Conservation (phyloP, 2,888 invertebrate genomes). For the Tupiocoris notatus region DNA sequence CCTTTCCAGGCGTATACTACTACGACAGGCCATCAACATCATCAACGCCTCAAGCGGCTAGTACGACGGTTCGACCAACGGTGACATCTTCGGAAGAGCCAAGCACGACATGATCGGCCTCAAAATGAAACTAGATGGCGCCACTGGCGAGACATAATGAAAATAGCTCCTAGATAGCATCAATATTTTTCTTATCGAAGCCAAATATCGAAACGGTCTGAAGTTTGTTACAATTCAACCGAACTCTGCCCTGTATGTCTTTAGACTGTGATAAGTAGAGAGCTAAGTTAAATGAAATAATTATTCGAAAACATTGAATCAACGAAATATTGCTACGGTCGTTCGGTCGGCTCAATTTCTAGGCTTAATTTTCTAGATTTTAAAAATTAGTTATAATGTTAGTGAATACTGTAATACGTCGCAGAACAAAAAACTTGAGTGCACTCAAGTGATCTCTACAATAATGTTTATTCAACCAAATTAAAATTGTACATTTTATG, state of each 20-base stretch:
- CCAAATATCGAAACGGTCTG: no score
- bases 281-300: not conserved
- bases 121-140: no score
- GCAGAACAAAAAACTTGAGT: not conserved
- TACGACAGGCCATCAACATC: slow-evolving; percentile 26
- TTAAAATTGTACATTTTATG: not conserved
- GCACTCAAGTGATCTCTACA: not conserved
- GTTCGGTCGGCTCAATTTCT: not conserved
- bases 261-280: not conserved
- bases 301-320: no score
- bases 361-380: not conserved
- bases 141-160: no score
- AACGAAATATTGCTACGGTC: not conserved
- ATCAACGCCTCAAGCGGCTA: slow-evolving; percentile 13
- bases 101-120: slow-evolving; percentile 14
- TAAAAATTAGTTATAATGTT: no score
- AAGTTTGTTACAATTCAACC: no score
- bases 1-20: slow-evolving; percentile 31
- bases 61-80: slow-evolving; percentile 21
- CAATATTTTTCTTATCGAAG: no score
- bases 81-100: slow-evolving; percentile 12
- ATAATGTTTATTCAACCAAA: not conserved
- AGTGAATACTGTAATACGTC: no score
- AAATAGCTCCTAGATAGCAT: no score
- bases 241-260: not conserved